Percentiles rank a stretch among this genome's conserved stretches.
These are phyloP conservation scores for Xanthia togata DNA, from an alignment of 2,888 invertebrate species.

Conservation along the genomic window DNA sequence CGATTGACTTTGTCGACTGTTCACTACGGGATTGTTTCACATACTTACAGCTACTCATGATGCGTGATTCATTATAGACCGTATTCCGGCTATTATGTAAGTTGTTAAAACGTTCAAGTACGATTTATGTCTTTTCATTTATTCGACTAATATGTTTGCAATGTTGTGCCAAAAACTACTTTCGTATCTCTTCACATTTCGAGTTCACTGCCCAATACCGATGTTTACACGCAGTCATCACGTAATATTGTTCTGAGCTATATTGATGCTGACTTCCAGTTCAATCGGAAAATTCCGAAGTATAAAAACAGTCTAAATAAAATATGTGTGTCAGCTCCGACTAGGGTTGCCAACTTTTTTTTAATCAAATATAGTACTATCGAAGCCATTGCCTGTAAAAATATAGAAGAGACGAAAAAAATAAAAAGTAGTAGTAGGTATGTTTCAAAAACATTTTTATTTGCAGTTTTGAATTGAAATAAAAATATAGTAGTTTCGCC, in stretches of 20 bases:
- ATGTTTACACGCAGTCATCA: background rate
- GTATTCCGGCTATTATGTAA: slow-evolving; percentile 33
- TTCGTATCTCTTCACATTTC: slow-evolving; percentile 8
- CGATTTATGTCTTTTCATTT: slow-evolving; percentile 12
- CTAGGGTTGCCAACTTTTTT: too few species aligned
- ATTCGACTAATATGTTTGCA: slow-evolving; percentile 9
- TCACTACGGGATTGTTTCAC: slow-evolving; percentile 3
- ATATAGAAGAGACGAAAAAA: too few species aligned
- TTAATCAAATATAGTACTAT: too few species aligned
- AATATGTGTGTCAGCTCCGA: too few species aligned
- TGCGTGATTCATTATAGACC: slow-evolving; percentile 31
- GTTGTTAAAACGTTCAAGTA: slow-evolving; percentile 22
- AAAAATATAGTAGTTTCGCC: too few species aligned
- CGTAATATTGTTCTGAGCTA: background rate
- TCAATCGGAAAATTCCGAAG: background rate
- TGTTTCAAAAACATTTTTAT: too few species aligned
- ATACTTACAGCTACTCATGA: background rate
- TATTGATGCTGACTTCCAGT: background rate
- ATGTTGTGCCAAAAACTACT: slow-evolving; percentile 24
- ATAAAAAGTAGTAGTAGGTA: too few species aligned
- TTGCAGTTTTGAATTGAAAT: too few species aligned
- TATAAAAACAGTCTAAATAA: too few species aligned
- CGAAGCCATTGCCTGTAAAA: too few species aligned
- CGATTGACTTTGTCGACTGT: background rate
- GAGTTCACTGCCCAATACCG: slow-evolving; percentile 8